phyloP scores from a whole-genome alignment of 2,113 vertebrate species.

The Eurypyga helias region DNA sequence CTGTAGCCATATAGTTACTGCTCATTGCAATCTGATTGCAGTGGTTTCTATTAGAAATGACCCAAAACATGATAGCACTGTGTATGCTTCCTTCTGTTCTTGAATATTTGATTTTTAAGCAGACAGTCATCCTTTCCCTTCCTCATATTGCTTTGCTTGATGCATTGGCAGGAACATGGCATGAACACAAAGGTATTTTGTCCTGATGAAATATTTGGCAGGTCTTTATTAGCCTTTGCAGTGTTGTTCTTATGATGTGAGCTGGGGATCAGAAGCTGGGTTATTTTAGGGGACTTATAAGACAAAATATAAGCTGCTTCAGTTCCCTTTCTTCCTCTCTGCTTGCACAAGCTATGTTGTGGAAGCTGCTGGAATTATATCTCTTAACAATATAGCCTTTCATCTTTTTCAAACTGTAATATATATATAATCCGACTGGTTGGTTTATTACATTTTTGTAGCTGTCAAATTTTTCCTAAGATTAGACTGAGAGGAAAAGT shows the following conservation, averaged over 20 bases:
- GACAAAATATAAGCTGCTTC: conserved; percentile 54
- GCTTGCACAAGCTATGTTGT: not conserved
- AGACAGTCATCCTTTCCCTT: not conserved
- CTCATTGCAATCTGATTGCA: not conserved
- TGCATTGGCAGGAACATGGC: not conserved
- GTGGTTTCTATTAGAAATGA: not conserved
- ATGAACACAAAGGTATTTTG: conserved; percentile 14
- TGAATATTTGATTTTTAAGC: not conserved
- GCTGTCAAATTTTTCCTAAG: not conserved
- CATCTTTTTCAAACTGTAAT: conserved; percentile 20
- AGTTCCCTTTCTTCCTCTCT: conserved; percentile 13
- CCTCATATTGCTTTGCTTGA: not conserved
- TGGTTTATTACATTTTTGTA: conserved; percentile 63
- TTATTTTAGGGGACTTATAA: conserved; percentile 41
- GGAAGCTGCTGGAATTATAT: conserved; percentile 33
- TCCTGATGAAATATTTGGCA: conserved; percentile 24
- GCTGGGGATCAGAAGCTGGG: not conserved
- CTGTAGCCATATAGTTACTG: not conserved
- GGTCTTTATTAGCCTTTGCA: conserved; percentile 39
- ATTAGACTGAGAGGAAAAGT: conserved; percentile 34
- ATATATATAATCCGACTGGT: conserved; percentile 10
- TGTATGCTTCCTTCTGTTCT: not conserved
- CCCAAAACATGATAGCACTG: not conserved
- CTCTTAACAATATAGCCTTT: conserved; percentile 54
- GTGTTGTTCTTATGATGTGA: not conserved